Evolutionary conservation across 2,113 vertebrate species (phyloP), one percentile per base, ranked within the genome.

Genomic region (Otis tarda): DNA sequence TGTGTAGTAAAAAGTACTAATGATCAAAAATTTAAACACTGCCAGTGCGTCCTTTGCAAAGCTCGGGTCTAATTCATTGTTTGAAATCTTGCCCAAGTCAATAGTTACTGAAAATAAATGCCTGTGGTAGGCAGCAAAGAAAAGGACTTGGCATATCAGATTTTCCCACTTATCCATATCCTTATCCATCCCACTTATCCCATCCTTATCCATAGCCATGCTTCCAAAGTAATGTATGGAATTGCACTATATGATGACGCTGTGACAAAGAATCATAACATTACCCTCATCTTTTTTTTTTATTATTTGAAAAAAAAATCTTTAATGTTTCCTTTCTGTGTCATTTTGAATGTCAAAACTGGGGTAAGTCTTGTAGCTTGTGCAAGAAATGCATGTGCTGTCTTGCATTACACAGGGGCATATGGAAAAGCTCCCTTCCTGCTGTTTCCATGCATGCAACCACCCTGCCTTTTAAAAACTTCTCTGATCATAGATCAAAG

Each of bases 261-360:
- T 47, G 12, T 74, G 45, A 55, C 15, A 56, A 94, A 82, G 24
- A 74, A 14, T 11, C 18, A 3, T 65, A 77, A 50, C 7, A 35
- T 8, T 3, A 31, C 13, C 3, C 4, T 4, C 4, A 6, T 0
- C 0, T 10, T 19, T 41, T 7, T 60, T 37, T 37, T 39, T 33
- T n/a, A 14, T 50, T 13, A 15, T 56, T 85, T 86, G 39, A 41
- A 41, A 41, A 30, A 75, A 78, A 71, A n/a, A 61, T 33, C 12
- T 59, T 20, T 47, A 18, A 4, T 59, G 17, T 59, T 77, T 90
- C 12, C 15, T 87, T 78, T 68, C 23, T 60, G 15, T 67, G 28
- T 59, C 6, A 55, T 77, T 86, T 69, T 83, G 35, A 93, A 60
- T 39, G 90, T 89, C 24, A 9, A 85, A 41, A 14, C 41, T 80